Base-by-base conservation (phyloP, 2,797 vertebrate genomes). In the Sebastes umbrosus region DNA sequence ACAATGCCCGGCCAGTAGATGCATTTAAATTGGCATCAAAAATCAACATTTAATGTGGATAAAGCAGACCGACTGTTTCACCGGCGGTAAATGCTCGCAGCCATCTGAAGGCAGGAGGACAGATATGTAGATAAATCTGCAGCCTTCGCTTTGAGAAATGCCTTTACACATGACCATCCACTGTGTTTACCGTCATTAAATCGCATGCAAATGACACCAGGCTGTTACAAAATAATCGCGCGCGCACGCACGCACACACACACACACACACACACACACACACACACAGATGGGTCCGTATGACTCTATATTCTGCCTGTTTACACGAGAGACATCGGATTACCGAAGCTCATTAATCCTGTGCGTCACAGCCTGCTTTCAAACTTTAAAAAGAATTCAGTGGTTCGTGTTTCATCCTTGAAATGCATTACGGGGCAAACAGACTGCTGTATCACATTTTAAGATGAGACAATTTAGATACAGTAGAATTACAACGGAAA, bases 101-200 rank as follows among this genome's bases (percentile, higher is more conserved):
- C 11, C 46, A 46, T n/a, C 50, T 58, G 25, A 80, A 62, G n/a
- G 70, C 39, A 68, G 31, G 16, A 11, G 43, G 36, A 43, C 24
- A 25, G 1, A 66, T 66, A 46, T 27, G 36, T 16, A 36, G 34
- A 39, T 39, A 39, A 72, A 36, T 66, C 54, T 62, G 57, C 66
- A 63, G 66, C 24, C 58, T 63, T 43, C 3, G 8, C 59, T 70
- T 55, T 55, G 20, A 73, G 32, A 63, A 39, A 11, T 32, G 57
- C 31, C 55, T 55, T 62, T 24, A 27, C 32, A 22, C 66, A 62
- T 13, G 43, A 36, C 64, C n/a, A 22, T 64, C 32, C 31, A 5
- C 64, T 1, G 3, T 57, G 24, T 69, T 64, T 14, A 75, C 32
- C 65, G 55, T 63, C 57, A 69, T 74, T 64, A 43, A 63, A 64